Evolutionary conservation across 1,140 invertebrate genomes (phyloP), one percentile per base, ranked within the genome.

Genomic region (Tetragnatha versicolor): DNA sequence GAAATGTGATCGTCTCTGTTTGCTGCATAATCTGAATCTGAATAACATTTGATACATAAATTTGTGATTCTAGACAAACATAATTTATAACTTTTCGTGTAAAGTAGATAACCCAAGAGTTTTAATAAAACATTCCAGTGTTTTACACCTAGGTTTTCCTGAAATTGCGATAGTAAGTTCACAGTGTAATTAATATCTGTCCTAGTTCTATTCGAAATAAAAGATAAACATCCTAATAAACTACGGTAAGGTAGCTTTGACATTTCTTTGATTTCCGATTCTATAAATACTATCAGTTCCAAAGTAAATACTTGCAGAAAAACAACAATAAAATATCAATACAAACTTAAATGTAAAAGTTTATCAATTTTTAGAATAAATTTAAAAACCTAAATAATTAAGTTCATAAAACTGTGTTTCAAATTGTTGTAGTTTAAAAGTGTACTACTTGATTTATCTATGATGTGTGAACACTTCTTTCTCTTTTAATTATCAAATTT

Each of bases 151-250:
- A 53, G 53, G 29, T 73, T 60, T 10, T 4, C 17, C 49, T 63
- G 72, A 49, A 75, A 61, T 35, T 61, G 37, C 31, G 55, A 45
- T 14, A 73, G 20, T 3, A 55, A 35, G 14, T 60, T 73, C 3
- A 60, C 35, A 2, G 69, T 35, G 45, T 45, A 73, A 2, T 14
- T 27, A 2, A 58, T 58, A 31, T 73, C 31, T 14, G 47, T 27
- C 27, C 53, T 39, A 12, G 55, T 42, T 31, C 69, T 2, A 1
- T 9, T 25, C 20, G 69, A 51, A 27, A 60, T 17, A 45, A 45
- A 73, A 14, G 33, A 6, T 17, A 73, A 31, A 60, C 31, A 73
- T 1, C 69, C 35, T 5, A 73, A n/a, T 27, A 42, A n/a, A 31
- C 45, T 73, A 29, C 35, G 37, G 29, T 60, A 73, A 29, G 37